Percentiles rank a stretch among this genome's conserved stretches.
Conservation (phyloP, 2,888 invertebrate genomes). For the Pyrochroa serraticornis region DNA sequence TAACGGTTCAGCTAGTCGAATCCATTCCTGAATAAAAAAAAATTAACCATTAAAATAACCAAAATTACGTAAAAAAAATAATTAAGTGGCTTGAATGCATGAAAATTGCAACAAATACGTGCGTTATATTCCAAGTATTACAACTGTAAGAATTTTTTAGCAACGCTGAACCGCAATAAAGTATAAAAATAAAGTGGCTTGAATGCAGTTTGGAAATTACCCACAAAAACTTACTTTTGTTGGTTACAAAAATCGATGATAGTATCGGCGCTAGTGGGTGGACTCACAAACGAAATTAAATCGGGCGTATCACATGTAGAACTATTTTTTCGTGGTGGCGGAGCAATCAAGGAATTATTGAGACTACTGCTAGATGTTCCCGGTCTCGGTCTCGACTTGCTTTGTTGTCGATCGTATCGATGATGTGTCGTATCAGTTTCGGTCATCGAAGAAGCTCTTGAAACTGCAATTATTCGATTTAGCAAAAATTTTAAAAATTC, state of each 20-base stretch:
- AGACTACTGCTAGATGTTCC: conserved; percentile 60
- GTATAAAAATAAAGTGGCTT: too few relatives aligned
- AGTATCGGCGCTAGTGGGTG: conserved; percentile 63
- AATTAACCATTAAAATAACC: too few relatives aligned
- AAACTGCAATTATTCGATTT: conserved; percentile 43
- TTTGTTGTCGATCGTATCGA: conserved; percentile 55
- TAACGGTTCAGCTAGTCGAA: too few relatives aligned
- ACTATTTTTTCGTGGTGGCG: conserved; percentile 54
- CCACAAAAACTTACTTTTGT: conserved; percentile 57
- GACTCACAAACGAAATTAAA: conserved; percentile 75
- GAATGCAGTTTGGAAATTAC: background rate
- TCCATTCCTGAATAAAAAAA: too few relatives aligned
- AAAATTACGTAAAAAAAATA: too few relatives aligned
- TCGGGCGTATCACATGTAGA: conserved; percentile 63
- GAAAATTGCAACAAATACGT: too few relatives aligned
- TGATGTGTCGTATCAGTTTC: conserved; percentile 49
- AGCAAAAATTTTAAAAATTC: background rate
- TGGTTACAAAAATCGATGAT: conserved; percentile 66
- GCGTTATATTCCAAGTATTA: too few relatives aligned
- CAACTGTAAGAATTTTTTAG: too few relatives aligned
- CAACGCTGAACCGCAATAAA: background rate
- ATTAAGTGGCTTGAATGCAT: too few relatives aligned
- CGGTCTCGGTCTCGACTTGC: conserved; percentile 65
- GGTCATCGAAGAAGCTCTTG: conserved; percentile 53
- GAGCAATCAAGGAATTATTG: conserved; percentile 58